Base-by-base conservation (phyloP, 2,888 invertebrate genomes). In the Torymus aiolomorphi region DNA sequence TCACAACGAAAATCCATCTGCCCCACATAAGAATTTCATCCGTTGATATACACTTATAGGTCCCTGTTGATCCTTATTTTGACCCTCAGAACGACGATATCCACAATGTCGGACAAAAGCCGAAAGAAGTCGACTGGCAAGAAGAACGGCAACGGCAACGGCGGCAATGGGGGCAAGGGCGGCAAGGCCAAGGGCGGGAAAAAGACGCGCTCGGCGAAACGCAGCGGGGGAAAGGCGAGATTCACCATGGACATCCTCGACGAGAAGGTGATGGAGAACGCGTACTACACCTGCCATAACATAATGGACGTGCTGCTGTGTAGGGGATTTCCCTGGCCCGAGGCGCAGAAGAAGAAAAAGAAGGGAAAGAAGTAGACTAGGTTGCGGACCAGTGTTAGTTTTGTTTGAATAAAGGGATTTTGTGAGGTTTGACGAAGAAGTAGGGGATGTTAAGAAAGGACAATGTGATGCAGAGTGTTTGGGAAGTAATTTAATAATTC, bases 231-330 rank as follows among this genome's bases (percentile, higher is more conserved):
- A 16, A 92, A 91, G 82, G 93, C 94, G 3, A 93, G 94, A 85
- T 95, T 95, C 85, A 94, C 95, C 54, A 95, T 96, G 74, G 97
- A 97, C 86, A 95, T 97, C 87, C 94, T 97, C 86, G 96, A 96
- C 83, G 96, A 96, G 85, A 95, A 95, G 2, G 97, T 97, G 0
- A 97, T 98, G 96, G 95, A 97, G 83, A 98, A 98, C 87, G 97
- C 97, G 0, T 97, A 98, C 89, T 96, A 96, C 87, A 96, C 96
- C 0, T 97, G 97, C 84, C 98, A 98, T 88, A 97, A 97, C 88
- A 95, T 97, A 0, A 97, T 97, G 90, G 97, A 97, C 87, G 92
- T 97, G 12, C 91, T 98, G 14, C 94, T 94, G 85, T 95, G 95
- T 57, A 92, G 97, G 83, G 98, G 98, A 0, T 98, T 97, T 89